Evolutionary conservation across 1,140 invertebrate genomes (phyloP).

Genomic region (Chrysopa pallens): DNA sequence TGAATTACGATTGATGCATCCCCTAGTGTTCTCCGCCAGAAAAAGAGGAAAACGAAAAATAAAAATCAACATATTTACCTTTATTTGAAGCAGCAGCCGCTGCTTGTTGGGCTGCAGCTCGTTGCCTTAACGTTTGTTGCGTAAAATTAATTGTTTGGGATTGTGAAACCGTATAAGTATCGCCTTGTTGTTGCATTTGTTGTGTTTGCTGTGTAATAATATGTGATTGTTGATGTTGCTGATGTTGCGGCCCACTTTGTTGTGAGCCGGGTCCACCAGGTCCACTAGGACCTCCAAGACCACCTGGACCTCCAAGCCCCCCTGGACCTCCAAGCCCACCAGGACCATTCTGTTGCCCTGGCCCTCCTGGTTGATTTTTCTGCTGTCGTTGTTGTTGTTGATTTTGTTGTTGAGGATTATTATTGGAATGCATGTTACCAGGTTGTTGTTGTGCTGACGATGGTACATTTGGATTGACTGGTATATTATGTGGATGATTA

Average conservation of each 20-base stretch:
- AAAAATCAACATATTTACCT: too few species aligned
- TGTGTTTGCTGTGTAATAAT: conserved; percentile 9
- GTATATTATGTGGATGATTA: conserved; percentile 6
- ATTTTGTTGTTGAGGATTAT: conserved; percentile 9
- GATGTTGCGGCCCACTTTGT: conserved; percentile 1
- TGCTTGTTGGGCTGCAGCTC: conserved; percentile 25
- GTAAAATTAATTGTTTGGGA: conserved; percentile 70
- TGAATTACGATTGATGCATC: too few species aligned
- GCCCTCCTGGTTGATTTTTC: conserved; percentile 9
- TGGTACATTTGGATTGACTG: conserved; percentile 11
- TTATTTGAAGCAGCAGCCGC: conserved; percentile 11
- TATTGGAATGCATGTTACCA: too few species aligned
- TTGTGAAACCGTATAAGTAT: conserved; percentile 54
- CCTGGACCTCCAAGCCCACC: conserved; percentile 1
- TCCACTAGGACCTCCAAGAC: conserved; percentile 11
- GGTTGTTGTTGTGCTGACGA: conserved; percentile 21
- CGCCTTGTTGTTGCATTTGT: conserved; percentile 26
- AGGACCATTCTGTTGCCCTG: neutral
- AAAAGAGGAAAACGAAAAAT: too few species aligned
- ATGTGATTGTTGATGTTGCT: conserved; percentile 15
- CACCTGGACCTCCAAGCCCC: neutral
- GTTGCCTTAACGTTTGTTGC: conserved; percentile 42
- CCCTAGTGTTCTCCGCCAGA: too few species aligned
- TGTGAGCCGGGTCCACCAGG: conserved; percentile 6
- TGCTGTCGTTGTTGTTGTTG: conserved; percentile 18